A percentile compares a stretch with the other conserved stretches of the same genome.
Evolutionary conservation across 2,888 invertebrate species (phyloP).

Genomic region (Amphipyra berbera): DNA sequence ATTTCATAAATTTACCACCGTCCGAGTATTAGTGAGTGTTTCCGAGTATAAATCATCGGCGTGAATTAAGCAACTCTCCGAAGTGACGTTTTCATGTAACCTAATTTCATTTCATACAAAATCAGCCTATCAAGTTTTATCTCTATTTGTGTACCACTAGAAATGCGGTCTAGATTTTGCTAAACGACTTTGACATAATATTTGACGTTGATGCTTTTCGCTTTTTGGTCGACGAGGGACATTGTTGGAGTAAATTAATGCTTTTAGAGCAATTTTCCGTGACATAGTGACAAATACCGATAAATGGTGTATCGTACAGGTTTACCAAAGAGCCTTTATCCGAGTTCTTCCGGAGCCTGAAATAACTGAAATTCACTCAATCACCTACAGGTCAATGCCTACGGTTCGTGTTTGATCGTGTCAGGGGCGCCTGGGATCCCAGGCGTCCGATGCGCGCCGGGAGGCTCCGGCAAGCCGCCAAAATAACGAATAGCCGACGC

Average conservation of each 20-base stretch:
- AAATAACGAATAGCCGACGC: slow-evolving; percentile 69
- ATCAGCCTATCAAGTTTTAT: slow-evolving; percentile 44
- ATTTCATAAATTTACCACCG: slow-evolving; percentile 22
- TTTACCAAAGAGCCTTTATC: slow-evolving; percentile 4
- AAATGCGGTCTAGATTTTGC: slow-evolving; percentile 30
- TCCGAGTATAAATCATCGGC: slow-evolving; percentile 39
- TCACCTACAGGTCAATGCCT: slow-evolving; percentile 27
- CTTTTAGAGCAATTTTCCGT: slow-evolving; percentile 19
- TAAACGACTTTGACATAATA: slow-evolving; percentile 21
- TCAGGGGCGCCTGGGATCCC: slow-evolving; percentile 20
- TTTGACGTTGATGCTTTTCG: slow-evolving; percentile 29
- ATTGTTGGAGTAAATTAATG: slow-evolving; percentile 18
- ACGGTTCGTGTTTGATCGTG: slow-evolving; percentile 25
- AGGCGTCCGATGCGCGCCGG: slow-evolving; percentile 16
- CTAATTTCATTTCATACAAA: slow-evolving; percentile 49
- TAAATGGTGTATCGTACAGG: slow-evolving; percentile 7
- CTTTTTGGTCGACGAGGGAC: slow-evolving; percentile 19
- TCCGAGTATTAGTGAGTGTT: slow-evolving; percentile 39
- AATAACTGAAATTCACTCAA: slow-evolving; percentile 49
- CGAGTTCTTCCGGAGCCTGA: slow-evolving; percentile 11
- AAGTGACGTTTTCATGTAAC: slow-evolving; percentile 33
- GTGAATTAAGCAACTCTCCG: slow-evolving; percentile 20
- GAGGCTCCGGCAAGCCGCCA: slow-evolving; percentile 55
- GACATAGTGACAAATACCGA: slow-evolving; percentile 5
- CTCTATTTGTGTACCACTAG: slow-evolving; percentile 30